phyloP scores from a whole-genome alignment of 2,888 invertebrate species.

The Chalcosyrphus nemorum region DNA sequence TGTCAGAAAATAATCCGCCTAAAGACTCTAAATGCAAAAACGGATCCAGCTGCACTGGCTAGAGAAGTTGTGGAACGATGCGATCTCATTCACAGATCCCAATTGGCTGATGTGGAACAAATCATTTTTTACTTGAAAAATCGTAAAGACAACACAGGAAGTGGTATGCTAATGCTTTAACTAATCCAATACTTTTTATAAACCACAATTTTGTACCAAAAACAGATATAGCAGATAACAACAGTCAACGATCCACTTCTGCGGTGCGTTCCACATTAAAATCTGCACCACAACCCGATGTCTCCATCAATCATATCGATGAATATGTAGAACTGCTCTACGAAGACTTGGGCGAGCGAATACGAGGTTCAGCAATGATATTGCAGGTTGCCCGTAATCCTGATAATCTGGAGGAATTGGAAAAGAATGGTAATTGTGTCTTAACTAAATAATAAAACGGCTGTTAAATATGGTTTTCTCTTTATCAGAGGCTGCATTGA shows the following conservation, averaged over 20 bases:
- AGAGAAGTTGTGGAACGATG: conserved; percentile 93
- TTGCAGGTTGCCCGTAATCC: conserved; percentile 95
- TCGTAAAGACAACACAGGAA: conserved; percentile 84
- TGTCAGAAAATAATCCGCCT: conserved; percentile 92
- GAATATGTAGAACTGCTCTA: conserved; percentile 98
- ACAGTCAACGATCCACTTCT: conserved; percentile 77
- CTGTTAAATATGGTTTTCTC: conserved; percentile 10
- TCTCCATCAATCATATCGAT: conserved; percentile 92
- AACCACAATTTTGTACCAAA: not conserved
- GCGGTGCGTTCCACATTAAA: conserved; percentile 76
- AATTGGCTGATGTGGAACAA: conserved; percentile 92
- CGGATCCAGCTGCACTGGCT: conserved; percentile 90
- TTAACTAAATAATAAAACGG: not conserved
- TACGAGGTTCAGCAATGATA: conserved; percentile 95
- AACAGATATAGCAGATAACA: conserved; percentile 79
- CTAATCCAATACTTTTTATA: not conserved
- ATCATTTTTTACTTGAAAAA: conserved; percentile 93
- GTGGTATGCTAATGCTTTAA: conserved; percentile 75
- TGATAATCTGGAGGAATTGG: conserved; percentile 95
- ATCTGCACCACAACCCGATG: conserved; percentile 83
- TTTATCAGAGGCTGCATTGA: conserved; percentile 92
- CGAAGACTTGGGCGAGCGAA: conserved; percentile 96
- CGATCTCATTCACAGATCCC: conserved; percentile 91
- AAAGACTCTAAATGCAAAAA: conserved; percentile 89
- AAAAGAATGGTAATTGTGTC: conserved; percentile 92